These are phyloP conservation scores for Polypedilum pembai DNA, from an alignment of 1,140 invertebrate genomes.

Conservation along the genomic window DNA sequence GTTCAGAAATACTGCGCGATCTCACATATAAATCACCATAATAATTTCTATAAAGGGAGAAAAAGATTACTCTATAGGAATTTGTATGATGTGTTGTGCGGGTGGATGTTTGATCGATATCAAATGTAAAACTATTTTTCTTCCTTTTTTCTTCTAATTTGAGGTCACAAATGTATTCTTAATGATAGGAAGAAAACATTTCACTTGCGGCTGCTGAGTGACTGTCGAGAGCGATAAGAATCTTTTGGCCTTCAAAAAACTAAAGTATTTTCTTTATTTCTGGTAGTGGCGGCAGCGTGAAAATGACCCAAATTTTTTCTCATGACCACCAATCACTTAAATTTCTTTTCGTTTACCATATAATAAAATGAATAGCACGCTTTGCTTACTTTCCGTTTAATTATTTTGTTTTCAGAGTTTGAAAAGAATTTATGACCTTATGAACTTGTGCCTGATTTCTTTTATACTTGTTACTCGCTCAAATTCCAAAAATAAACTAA, in stretches of 20 bases:
- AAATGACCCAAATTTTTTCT: constrained; percentile 6
- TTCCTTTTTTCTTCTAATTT: constrained; percentile 2
- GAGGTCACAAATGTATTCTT: background rate
- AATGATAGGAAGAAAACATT: too few species aligned
- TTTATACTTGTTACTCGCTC: background rate
- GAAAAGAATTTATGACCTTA: background rate
- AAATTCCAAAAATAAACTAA: constrained; percentile 7
- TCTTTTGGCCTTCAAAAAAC: background rate
- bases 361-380: background rate
- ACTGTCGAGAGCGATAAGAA: background rate
- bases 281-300: background rate
- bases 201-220: too few species aligned
- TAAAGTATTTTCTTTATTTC: too few species aligned
- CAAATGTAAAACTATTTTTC: background rate
- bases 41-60: background rate
- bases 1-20: constrained; percentile 13
- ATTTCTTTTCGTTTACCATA: background rate
- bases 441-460: background rate
- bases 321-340: background rate
- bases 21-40: background rate
- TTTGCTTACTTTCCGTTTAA: background rate
- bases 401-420: background rate
- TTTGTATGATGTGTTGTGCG: background rate
- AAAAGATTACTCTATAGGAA: background rate
- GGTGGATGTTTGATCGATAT: background rate